Evolutionary conservation across 2,113 vertebrate genomes (phyloP).

Genomic region (Lynx canadensis): DNA sequence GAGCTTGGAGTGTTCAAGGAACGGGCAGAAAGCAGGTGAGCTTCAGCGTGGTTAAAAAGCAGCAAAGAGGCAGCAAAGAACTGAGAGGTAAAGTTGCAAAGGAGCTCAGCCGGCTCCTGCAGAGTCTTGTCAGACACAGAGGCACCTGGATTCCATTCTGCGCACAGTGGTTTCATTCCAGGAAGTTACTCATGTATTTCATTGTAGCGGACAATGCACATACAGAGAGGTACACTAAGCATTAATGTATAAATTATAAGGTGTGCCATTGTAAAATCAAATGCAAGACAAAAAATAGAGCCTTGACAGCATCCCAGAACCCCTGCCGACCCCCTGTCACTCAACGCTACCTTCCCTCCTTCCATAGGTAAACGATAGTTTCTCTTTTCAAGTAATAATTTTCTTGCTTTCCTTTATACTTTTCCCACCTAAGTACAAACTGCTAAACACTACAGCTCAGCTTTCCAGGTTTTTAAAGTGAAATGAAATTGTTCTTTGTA

Average conservation of each 20-base stretch:
- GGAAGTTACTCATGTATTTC: background rate
- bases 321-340: fast-evolving
- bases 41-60: too few relatives aligned
- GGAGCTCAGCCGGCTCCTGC: background rate
- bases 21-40: background rate
- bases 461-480: background rate
- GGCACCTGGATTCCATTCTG: background rate
- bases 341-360: background rate
- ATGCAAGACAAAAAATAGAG: background rate
- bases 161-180: background rate
- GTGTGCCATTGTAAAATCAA: background rate
- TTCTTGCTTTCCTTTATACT: background rate
- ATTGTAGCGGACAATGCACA: background rate
- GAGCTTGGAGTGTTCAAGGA: background rate
- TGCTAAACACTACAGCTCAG: background rate
- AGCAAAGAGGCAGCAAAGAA: background rate
- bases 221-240: background rate
- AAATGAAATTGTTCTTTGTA: background rate
- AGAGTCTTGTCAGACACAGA: background rate
- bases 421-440: background rate
- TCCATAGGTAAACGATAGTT: fast-evolving
- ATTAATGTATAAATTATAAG: background rate
- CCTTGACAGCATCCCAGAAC: background rate
- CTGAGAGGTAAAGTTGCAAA: fast-evolving
- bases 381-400: background rate